A percentile compares a stretch with the other conserved stretches of the same genome.
Evolutionary conservation across 2,113 vertebrate species (phyloP).

Genomic region (Elgaria multicarinata): DNA sequence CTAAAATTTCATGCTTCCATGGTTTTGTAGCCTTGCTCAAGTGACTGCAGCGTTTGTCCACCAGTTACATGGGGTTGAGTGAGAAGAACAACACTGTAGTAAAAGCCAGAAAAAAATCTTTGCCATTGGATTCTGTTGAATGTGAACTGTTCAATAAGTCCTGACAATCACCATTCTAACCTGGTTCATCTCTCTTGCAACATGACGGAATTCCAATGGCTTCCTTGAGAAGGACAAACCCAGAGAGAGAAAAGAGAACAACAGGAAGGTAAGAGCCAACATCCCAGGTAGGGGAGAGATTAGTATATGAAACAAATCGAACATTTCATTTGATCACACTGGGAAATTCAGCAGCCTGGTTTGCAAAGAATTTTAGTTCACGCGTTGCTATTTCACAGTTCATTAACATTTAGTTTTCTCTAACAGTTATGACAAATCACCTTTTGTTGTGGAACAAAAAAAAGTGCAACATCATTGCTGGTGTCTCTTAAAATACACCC

Average conservation of each 20-base stretch:
- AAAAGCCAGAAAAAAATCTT: neutral
- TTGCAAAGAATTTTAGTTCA: conserved; percentile 14
- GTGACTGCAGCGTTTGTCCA: neutral
- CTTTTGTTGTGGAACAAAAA: conserved; percentile 4
- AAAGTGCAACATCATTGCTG: neutral
- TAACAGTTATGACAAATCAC: conserved; percentile 15
- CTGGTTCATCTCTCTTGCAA: neutral
- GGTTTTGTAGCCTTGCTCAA: neutral
- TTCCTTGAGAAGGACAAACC: neutral
- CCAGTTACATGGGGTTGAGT: neutral
- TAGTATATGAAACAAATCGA: neutral
- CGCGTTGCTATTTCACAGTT: conserved; percentile 6
- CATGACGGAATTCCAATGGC: neutral
- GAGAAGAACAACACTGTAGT: neutral
- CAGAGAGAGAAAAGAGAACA: neutral
- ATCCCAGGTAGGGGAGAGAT: neutral
- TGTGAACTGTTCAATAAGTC: neutral
- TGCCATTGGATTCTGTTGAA: neutral
- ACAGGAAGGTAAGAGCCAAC: neutral
- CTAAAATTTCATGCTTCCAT: too few species aligned
- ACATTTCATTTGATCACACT: neutral
- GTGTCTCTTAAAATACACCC: neutral
- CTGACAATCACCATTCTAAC: neutral
- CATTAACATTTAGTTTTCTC: conserved; percentile 13
- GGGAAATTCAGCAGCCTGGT: conserved; percentile 1